phyloP scores from a whole-genome alignment of 2,888 invertebrate species.

The Papilio elwesi region DNA sequence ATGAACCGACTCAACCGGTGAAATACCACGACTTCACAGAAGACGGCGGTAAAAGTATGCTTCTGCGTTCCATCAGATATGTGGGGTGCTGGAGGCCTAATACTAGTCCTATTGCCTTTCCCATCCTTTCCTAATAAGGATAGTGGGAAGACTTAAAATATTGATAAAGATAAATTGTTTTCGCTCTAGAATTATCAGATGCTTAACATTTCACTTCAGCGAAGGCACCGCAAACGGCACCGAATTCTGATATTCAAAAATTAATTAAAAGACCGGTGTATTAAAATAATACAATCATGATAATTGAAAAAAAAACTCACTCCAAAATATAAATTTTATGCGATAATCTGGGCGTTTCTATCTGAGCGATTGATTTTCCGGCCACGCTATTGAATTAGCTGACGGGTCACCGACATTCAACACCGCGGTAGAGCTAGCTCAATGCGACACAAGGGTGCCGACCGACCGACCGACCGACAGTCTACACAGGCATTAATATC shows the following conservation, averaged over 20 bases:
- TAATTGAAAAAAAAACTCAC: neutral
- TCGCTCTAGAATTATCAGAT: neutral
- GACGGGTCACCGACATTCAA: slow-evolving; percentile 28
- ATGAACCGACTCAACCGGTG: no score
- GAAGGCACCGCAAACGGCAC: neutral
- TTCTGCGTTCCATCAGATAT: no score
- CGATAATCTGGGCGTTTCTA: neutral
- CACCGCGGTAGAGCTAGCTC: slow-evolving; percentile 12
- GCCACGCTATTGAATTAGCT: slow-evolving; percentile 11
- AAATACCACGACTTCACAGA: no score
- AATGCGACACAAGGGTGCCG: slow-evolving; percentile 10
- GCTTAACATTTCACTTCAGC: neutral
- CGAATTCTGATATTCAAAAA: neutral
- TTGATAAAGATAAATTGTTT: no score
- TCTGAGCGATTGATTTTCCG: slow-evolving; percentile 14
- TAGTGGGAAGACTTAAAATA: no score
- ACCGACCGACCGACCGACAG: no score
- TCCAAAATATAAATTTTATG: neutral
- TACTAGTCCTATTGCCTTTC: no score
- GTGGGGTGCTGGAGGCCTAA: no score
- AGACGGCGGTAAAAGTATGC: no score
- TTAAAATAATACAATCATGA: no score
- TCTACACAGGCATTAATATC: slow-evolving; percentile 18
- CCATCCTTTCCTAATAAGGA: no score
- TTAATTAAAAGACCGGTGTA: no score